Conservation (phyloP, 2,888 invertebrate genomes). For the Hypolimnas misippus region DNA sequence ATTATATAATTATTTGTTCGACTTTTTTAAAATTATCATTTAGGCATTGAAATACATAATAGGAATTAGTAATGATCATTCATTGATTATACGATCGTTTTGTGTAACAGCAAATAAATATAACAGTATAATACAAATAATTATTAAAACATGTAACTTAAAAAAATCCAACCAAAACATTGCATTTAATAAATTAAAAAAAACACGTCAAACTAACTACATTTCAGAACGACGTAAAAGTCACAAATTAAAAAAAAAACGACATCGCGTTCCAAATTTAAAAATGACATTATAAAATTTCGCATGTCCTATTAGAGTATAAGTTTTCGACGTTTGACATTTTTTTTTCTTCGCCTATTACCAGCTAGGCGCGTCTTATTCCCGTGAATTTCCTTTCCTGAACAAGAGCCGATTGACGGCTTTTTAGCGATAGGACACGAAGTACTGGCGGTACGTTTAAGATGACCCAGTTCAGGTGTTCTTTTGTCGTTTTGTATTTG, state of each 20-base stretch:
- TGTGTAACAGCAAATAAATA: not conserved
- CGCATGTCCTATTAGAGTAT: not conserved
- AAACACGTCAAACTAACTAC: too few relatives aligned
- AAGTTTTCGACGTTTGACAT: conserved; percentile 6
- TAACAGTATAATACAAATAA: not conserved
- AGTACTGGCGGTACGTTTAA: conserved; percentile 25
- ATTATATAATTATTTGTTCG: too few relatives aligned
- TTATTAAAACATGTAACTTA: not conserved
- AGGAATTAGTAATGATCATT: too few relatives aligned
- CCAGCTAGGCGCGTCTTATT: conserved; percentile 31
- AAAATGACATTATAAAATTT: not conserved
- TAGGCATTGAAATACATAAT: too few relatives aligned
- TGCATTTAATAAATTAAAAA: not conserved
- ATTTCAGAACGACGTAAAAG: too few relatives aligned
- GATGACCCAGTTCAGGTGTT: conserved; percentile 34
- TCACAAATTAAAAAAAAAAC: too few relatives aligned
- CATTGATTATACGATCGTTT: not conserved
- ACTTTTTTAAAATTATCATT: too few relatives aligned
- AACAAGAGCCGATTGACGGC: conserved; percentile 35
- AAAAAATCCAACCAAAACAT: not conserved
- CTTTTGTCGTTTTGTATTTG: conserved; percentile 14
- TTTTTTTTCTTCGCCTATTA: conserved; percentile 15
- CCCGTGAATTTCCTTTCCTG: conserved; percentile 30
- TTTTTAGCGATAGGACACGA: conserved; percentile 37
- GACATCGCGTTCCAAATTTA: not conserved